Evolutionary conservation across 1,140 invertebrate genomes (phyloP), one percentile per base, ranked within the genome.

Genomic region (Drosophila trapezifrons): DNA sequence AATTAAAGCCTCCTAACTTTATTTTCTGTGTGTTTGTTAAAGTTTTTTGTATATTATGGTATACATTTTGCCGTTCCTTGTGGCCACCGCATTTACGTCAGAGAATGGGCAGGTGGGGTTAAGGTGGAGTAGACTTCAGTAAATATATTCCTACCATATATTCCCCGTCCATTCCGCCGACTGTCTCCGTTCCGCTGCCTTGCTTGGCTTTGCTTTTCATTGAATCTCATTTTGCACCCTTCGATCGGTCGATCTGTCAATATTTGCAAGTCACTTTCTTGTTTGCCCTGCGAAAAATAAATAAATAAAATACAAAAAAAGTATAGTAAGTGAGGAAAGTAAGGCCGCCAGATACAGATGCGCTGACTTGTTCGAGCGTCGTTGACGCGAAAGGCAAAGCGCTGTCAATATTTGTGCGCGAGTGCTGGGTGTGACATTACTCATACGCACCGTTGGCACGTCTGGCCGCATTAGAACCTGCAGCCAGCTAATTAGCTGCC

Each of bases 261-360:
- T 89, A 87, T 87, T 87, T 84, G 84, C 72, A 63, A 80, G 65
- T 70, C 67, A 86, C 77, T 86, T 85, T 85, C 82, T 64, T 86
- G 63, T 82, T 86, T 87, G 79, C 45, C 60, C 69, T 82, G 76
- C 71, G 42, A 57, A 69, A 73, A 46, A 38, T 15, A 49, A 35
- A 51, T 13, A 42, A 25, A 13, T 37, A 25, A 52, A 15, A 52
- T 20, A 35, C 25, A 18, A 66, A 25, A 22, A 45, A 27, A 35
- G 22, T 17, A 3, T n/a, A 18, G 37, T 15, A 29, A 17, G 38
- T 22, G 20, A 35, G 40, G 40, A 40, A 62, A 66, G 46, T 49
- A 49, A 32, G 58, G 37, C 25, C 10, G 20, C 17, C 32, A 22
- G 42, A 25, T 18, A 45, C 38, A 72, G 60, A 56, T 73, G 69